Evolutionary conservation across 2,888 invertebrate genomes (phyloP).

Genomic region (Drosophila paranaensis): DNA sequence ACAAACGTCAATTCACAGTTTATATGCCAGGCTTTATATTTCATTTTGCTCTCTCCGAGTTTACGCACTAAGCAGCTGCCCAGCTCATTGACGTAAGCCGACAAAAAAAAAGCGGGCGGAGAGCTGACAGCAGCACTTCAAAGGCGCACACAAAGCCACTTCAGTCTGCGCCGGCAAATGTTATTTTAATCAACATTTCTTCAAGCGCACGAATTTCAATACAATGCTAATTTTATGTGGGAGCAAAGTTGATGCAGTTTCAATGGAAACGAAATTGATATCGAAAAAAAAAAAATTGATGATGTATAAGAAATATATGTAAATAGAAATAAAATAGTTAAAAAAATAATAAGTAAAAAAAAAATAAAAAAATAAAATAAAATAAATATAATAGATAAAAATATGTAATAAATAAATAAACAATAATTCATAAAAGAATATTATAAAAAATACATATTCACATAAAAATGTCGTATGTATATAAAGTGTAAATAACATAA

Average conservation of each 20-base stretch:
- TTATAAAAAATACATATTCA: too few species aligned
- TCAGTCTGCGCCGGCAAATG: constrained; percentile 23
- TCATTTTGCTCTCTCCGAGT: background rate
- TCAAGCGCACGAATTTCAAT: constrained; percentile 25
- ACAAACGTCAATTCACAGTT: constrained; percentile 32
- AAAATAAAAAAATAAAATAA: too few species aligned
- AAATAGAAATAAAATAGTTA: background rate
- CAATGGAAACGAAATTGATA: background rate
- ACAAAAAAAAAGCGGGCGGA: background rate
- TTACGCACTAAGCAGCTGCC: constrained; percentile 2
- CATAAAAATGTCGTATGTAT: too few species aligned
- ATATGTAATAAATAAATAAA: too few species aligned
- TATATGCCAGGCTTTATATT: constrained; percentile 4
- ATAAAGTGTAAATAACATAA: too few species aligned
- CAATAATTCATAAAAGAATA: too few species aligned
- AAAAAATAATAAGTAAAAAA: too few species aligned
- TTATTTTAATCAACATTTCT: constrained; percentile 58
- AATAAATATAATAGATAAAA: too few species aligned
- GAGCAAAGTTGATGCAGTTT: background rate
- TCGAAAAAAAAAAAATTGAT: background rate
- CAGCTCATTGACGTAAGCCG: constrained; percentile 3
- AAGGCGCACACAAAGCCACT: constrained; percentile 56
- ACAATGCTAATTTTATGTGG: constrained; percentile 14
- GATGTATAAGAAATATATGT: background rate
- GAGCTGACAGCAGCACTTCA: constrained; percentile 46